Evolutionary conservation across 2,113 vertebrate species (phyloP), one percentile per base, ranked within the genome.

Genomic region (Cebus imitator): DNA sequence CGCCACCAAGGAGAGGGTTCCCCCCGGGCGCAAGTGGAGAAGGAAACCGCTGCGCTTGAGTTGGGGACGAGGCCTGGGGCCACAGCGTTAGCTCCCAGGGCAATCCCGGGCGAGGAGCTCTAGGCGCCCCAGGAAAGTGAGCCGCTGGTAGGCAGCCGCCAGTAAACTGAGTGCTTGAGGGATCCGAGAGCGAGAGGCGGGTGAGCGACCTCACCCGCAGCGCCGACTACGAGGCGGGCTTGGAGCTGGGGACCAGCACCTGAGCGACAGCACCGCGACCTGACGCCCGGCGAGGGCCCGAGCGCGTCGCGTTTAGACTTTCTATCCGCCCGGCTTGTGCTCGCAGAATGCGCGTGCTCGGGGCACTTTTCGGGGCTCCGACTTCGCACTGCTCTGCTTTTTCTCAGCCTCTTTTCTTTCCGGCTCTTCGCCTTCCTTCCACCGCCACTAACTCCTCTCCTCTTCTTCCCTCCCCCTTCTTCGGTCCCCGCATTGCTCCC

Each of bases 301-400:
- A 64, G 43, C 18, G 16, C 8, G n/a, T 8, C 2, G 40, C 17
- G 1, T 45, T 76, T 7, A 10, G 14, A 45, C 40, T 7, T 48
- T 18, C 16, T 21, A 9, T 25, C 35, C 12, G 48, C 79, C 35
- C 1, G 12, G n/a, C 10, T 4, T 32, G 66, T 2, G 40, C 37
- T 3, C 81, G 0, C 23, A 0, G 23, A 13, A n/a, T 2, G 37
- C 14, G 18, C 14, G 45, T 7, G 1, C 27, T n/a, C 1, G 2
- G 43, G 23, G 17, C 32, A 2, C 20, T n/a, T 35, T 32, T 40
- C 2, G 1, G 6, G 32, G 43, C 23, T 57, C 57, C 17, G 35
- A n/a, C 48, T 13, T 12, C 11, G 40, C 18, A 9, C 18, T 7
- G 12, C 3, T 6, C 64, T 3, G 1, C 13, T 32, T 20, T 87